phyloP scores from a whole-genome alignment of 23 tunicate species.

The Ascidia mentula region DNA sequence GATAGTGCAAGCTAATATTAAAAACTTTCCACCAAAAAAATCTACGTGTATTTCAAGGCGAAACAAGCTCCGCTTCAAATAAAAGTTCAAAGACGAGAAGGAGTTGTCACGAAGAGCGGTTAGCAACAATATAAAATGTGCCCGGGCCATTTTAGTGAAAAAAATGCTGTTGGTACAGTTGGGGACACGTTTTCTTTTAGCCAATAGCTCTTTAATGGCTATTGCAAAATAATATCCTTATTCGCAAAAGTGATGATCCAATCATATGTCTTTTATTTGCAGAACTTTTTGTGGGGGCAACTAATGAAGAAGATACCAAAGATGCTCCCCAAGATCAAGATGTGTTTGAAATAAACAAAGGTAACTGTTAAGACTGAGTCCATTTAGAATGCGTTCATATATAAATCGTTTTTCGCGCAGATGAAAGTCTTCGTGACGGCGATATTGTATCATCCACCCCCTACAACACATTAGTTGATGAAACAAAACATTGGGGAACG shows the following conservation, averaged over 20 bases:
- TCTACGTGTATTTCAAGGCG: background rate
- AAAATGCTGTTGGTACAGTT: background rate
- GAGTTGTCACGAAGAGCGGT: background rate
- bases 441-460: conserved; percentile 39
- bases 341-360: conserved; percentile 62
- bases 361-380: conserved; percentile 8
- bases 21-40: background rate
- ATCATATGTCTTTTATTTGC: background rate
- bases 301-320: background rate
- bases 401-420: too few species aligned
- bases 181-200: background rate
- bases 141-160: too few species aligned
- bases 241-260: too few species aligned
- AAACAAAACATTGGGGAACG: conserved; percentile 37
- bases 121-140: too few species aligned
- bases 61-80: background rate
- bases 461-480: conserved; percentile 34
- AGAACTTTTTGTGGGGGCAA: background rate
- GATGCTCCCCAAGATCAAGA: conserved; percentile 55
- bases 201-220: background rate
- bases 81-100: background rate
- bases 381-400: background rate
- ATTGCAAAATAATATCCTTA: background rate
- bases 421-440: conserved; percentile 51
- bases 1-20: background rate